Percentiles rank a stretch among this genome's conserved stretches.
Conservation (phyloP, 2,888 invertebrate species). For the Lordiphosa fenestrarum region DNA sequence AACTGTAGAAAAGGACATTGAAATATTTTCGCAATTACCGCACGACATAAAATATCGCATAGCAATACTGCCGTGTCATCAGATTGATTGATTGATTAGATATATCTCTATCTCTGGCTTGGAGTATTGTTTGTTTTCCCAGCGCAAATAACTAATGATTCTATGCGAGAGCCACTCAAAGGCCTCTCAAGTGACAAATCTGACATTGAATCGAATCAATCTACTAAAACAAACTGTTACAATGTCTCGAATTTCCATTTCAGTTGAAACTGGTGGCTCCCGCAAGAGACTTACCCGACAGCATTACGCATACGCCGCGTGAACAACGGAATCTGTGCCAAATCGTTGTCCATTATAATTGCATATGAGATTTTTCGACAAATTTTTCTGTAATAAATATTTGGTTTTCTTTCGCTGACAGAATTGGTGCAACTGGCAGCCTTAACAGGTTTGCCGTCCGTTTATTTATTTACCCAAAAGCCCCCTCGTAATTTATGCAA, state of each 20-base stretch:
- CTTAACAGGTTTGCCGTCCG: conserved; percentile 51
- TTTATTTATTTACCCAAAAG: conserved; percentile 14
- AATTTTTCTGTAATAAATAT: conserved; percentile 60
- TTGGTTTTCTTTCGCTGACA: conserved; percentile 54
- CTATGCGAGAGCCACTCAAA: conserved; percentile 35
- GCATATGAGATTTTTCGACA: conserved; percentile 50
- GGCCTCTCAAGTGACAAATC: conserved; percentile 1
- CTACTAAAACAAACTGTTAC: conserved; percentile 48
- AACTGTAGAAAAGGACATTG: conserved; percentile 58
- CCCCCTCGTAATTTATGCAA: conserved; percentile 51
- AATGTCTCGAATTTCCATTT: conserved; percentile 43
- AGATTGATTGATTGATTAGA: conserved; percentile 63
- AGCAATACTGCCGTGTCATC: conserved; percentile 41
- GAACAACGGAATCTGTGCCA: conserved; percentile 19
- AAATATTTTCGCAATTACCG: conserved; percentile 58
- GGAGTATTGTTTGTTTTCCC: conserved; percentile 10
- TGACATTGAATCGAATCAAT: conserved; percentile 57
- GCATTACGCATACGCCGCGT: conserved; percentile 58
- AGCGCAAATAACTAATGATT: conserved; percentile 43
- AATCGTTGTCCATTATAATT: conserved; percentile 42
- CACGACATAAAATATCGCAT: conserved; percentile 16
- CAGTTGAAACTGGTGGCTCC: conserved; percentile 49
- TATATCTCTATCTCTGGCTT: conserved; percentile 35
- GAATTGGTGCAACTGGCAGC: conserved; percentile 60
- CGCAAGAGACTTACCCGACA: conserved; percentile 37